Percentiles rank a stretch among this genome's conserved stretches.
Evolutionary conservation across 2,113 vertebrate genomes (phyloP).

Genomic region (Scartelaos histophorus): DNA sequence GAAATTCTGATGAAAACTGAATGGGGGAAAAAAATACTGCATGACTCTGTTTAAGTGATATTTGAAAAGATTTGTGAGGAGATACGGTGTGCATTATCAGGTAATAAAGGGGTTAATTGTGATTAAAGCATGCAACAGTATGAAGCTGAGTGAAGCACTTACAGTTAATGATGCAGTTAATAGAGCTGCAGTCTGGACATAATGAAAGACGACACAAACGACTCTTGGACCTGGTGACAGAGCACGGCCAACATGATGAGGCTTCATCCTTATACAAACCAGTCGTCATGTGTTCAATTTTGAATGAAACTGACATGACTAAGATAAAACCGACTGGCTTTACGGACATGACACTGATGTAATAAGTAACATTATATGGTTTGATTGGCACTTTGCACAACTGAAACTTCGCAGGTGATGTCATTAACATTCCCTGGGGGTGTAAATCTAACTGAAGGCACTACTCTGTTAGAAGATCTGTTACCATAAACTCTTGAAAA

Average conservation of each 20-base stretch:
- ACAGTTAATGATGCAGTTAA: conserved; percentile 7
- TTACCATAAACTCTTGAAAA: too few relatives aligned
- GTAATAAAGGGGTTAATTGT: conserved; percentile 3
- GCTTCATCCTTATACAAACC: not conserved
- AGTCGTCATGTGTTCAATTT: not conserved
- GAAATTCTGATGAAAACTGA: not conserved
- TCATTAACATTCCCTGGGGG: too few relatives aligned
- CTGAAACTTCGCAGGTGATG: too few relatives aligned
- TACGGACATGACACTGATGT: not conserved
- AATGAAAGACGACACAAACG: conserved; percentile 2
- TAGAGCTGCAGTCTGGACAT: conserved; percentile 8
- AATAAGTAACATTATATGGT: not conserved
- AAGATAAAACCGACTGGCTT: not conserved
- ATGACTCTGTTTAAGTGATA: not conserved
- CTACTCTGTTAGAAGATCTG: too few relatives aligned
- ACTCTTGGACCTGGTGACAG: not conserved
- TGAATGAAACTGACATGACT: not conserved
- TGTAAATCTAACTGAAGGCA: too few relatives aligned
- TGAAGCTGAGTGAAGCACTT: conserved; percentile 1
- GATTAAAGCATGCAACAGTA: not conserved
- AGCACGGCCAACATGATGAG: not conserved
- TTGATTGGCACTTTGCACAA: not conserved
- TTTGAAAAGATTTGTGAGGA: not conserved
- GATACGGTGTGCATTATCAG: not conserved
- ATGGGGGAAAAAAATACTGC: not conserved